Evolutionary conservation across 1,140 invertebrate genomes (phyloP), one percentile per base, ranked within the genome.

Genomic region (Papilio polyxenes): DNA sequence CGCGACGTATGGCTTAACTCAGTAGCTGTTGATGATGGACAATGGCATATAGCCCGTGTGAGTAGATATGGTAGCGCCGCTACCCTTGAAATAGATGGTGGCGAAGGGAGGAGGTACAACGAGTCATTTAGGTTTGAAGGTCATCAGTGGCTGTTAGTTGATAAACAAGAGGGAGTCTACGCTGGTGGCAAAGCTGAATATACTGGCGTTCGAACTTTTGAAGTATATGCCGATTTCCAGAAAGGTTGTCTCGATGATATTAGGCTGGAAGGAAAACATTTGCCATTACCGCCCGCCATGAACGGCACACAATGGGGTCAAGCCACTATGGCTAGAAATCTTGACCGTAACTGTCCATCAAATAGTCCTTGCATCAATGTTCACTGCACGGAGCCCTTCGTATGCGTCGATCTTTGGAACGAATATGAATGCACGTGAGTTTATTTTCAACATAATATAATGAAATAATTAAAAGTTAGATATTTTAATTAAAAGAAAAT

Each of bases 361-460:
- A 98, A 99, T 87, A 98, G 98, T 89, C 98, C 98, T 31, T 99
- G 98, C 91, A 96, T 97, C 74, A 98, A 98, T 91, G 97, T 98
- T 56, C 97, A 97, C 84, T 99, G 98, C 91, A 97, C 97, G 0
- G 97, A 97, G 87, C 98, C 98, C n/a, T 98, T 99, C 92, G 97
- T 98, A 85, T 99, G 99, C 94, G 97, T 98, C 49, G 98, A 99
- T 94, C 96, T 99, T 0, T 99, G 98, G 98, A 98, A 98, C 93
- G 97, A 98, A 94, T 98, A 98, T 88, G 98, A 99, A 89, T 99
- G 98, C 98, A 98, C 98, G 98, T 99, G 95, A 97, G 98, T 97
- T 89, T 90, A 82, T 88, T 59, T 75, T 85, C 83, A 31, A 75
- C 23, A 78, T 51, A 83, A 78, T 51, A 83, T 53, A 80, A 13